Percentiles rank a stretch among this genome's conserved stretches.
These are phyloP conservation scores for Metallyticus violacea DNA, from an alignment of 2,888 invertebrate genomes.

Conservation along the genomic window DNA sequence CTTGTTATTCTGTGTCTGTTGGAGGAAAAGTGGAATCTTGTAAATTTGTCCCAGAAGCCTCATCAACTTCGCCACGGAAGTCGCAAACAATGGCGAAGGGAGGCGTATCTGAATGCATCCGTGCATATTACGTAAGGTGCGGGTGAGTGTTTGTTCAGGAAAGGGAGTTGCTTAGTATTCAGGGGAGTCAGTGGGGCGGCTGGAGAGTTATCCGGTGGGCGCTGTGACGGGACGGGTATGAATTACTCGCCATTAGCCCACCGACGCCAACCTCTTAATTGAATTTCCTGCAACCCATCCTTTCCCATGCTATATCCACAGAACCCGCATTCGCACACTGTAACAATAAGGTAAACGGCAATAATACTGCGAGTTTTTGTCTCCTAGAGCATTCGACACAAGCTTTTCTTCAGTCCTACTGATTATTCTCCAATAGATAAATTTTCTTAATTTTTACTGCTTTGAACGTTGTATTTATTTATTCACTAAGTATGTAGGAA, in stretches of 20 bases:
- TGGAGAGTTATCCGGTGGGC: not conserved
- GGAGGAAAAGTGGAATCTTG: not conserved
- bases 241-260: conserved; percentile 29
- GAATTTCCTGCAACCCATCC: conserved; percentile 25
- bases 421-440: too few relatives aligned
- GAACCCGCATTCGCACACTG: not conserved
- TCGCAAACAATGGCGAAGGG: not conserved
- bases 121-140: conserved; percentile 6
- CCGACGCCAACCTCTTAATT: conserved; percentile 29
- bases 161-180: conserved; percentile 11
- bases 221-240: conserved; percentile 22
- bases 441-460: too few relatives aligned
- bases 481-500: too few relatives aligned
- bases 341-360: not conserved
- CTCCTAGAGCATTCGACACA: too few relatives aligned
- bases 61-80: not conserved
- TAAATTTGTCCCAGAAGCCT: not conserved
- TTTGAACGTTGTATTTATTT: too few relatives aligned
- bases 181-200: not conserved
- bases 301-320: not conserved
- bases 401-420: too few relatives aligned
- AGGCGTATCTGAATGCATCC: not conserved
- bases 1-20: not conserved
- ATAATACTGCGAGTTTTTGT: not conserved
- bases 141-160: not conserved